Evolutionary conservation across 1,140 invertebrate species (phyloP).

Genomic region (Pseudachorutes palmiensis): DNA sequence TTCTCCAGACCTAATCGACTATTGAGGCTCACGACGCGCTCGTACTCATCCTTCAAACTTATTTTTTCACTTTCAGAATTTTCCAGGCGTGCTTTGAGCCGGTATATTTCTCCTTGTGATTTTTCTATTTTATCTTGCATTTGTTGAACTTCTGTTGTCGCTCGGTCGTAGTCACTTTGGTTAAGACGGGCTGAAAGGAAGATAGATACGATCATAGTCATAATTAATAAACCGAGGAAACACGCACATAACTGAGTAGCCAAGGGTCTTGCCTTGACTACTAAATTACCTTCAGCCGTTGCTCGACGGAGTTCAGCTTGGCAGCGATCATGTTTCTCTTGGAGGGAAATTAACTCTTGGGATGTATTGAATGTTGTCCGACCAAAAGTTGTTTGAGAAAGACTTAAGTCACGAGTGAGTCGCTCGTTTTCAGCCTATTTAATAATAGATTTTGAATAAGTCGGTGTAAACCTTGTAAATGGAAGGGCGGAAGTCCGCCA

Average conservation of each 20-base stretch:
- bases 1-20: slow-evolving; percentile 75
- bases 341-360: slow-evolving; percentile 70
- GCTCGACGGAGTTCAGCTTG: slow-evolving; percentile 73
- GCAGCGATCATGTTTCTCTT: slow-evolving; percentile 78
- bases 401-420: slow-evolving; percentile 71
- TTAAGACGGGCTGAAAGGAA: slow-evolving; percentile 74
- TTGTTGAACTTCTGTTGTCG: slow-evolving; percentile 67
- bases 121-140: slow-evolving; percentile 87
- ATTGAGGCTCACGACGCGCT: slow-evolving; percentile 62
- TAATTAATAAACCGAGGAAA: no score
- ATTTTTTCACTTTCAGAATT: slow-evolving; percentile 90
- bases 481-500: background rate
- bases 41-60: slow-evolving; percentile 81
- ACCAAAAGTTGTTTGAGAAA: slow-evolving; percentile 70
- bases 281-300: no score
- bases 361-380: slow-evolving; percentile 61
- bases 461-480: no score
- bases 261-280: no score
- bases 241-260: no score
- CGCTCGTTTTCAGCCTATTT: slow-evolving; percentile 42
- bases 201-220: no score
- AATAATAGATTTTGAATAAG: slow-evolving; percentile 7
- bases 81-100: slow-evolving; percentile 83
- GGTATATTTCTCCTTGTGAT: slow-evolving; percentile 87
- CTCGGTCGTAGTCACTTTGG: slow-evolving; percentile 77